Evolutionary conservation across 2,113 vertebrate species (phyloP), one percentile per base, ranked within the genome.

Genomic region (Strix uralensis): DNA sequence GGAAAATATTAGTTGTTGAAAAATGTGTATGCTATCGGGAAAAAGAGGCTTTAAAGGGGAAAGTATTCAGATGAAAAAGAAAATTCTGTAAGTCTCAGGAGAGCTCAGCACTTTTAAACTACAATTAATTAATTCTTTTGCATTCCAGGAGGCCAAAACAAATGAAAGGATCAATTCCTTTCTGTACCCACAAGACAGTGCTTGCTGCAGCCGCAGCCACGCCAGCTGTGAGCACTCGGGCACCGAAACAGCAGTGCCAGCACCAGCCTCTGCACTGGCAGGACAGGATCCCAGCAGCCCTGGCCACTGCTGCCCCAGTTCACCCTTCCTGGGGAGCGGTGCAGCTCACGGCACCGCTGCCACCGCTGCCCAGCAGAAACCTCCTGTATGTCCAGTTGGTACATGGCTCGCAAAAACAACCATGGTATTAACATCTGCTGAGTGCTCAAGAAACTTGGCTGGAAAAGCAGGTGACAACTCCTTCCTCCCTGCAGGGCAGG

Each of bases 1-100:
- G 88, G 90, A 96, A 97, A 95, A 95, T 92, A 84, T 42, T 58
- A 94, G 84, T 80, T 93, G 67, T 36, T 96, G 92, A 96, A 94
- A 95, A 93, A 95, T 82, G n/a, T 73, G 49, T 69, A 69, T 82
- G 47, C 90, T 93, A 23, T 85, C 0, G 0, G 67, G 69, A 25
- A 87, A 94, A 89, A 73, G 38, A 65, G 58, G 32, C 36, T 92
- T 94, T 86, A 85, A 85, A 81, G 51, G 51, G 49, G 71, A 91
- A 89, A 93, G 49, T 46, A 65, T 92, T 93, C 86, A 74, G 80
- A 92, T 81, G 70, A 79, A 89, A 93, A 80, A 73, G 83, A 32
- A 91, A 94, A 94, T 81, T 97, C 65, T 92, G 32, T 17, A 92
- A 75, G 57, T 79, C 82, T 87, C 80, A 11, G 18, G 63, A 87